Base-by-base conservation (phyloP, 2,797 vertebrate genomes). In the Sternarchorhynchus goeldii region DNA sequence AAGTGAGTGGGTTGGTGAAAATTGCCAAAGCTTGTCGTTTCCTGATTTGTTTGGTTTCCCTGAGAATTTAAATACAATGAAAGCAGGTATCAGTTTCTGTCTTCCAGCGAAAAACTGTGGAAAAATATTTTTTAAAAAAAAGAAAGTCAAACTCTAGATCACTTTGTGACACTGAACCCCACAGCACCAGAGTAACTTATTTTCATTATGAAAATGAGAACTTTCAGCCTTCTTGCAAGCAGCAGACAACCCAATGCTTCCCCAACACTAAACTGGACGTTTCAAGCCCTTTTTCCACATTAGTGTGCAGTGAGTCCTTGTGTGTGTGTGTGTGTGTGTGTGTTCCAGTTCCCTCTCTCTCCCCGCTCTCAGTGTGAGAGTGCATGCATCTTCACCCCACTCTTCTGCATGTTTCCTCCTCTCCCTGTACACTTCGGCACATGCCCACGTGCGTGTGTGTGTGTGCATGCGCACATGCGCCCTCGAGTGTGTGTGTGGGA, bases 401-500 rank as follows among this genome's bases (percentile, higher is more conserved):
- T 18, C 63, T 32, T 62, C 32, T 55, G 60, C n/a, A 29, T 66
- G 34, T 5, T 75, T 58, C 32, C 67, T 71, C 50, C 76, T 60
- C 21, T 29, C 18, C 16, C 21, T 3, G 25, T 58, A n/a, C 2
- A n/a, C 20, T 2, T 58, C 34, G 55, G 53, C 6, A 6, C 7
- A 21, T 36, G 17, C 6, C 29, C 2, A 12, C 25, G 6, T n/a
- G 57, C 41, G 32, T 34, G 34, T 68, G 20, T 70, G 59, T 20
- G 18, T 63, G 32, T 36, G 45, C 45, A 57, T 72, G 71, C 6
- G 55, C 53, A 53, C 41, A 20, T 41, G 68, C 17, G 53, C 25
- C 25, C 25, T 25, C 25, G 25, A 25, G 25, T 60, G 58, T 74
- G 76, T 80, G 82, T 82, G 78, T 77, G 81, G 75, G 78, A 74